Percentiles rank a stretch among this genome's conserved stretches.
These are phyloP conservation scores for Poeciliopsis infans DNA, from an alignment of 2,797 vertebrate species.

Conservation along the genomic window DNA sequence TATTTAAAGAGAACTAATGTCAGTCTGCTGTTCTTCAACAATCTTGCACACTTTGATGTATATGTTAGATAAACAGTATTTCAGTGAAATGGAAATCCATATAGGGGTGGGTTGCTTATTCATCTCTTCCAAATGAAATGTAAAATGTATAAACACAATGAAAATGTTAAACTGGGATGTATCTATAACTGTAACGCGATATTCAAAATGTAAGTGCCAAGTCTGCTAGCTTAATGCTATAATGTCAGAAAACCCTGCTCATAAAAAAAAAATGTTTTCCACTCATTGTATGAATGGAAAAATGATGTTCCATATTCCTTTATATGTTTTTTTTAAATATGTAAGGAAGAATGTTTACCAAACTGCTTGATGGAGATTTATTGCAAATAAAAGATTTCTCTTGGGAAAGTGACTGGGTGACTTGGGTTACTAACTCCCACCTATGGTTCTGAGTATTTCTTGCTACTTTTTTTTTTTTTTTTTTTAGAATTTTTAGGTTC, in stretches of 20 bases:
- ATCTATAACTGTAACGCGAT: not conserved
- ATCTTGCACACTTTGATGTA: not conserved
- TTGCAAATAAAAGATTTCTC: not conserved
- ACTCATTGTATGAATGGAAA: not conserved
- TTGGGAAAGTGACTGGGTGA: not conserved
- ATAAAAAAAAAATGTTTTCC: not conserved
- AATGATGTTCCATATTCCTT: not conserved
- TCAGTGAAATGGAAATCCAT: not conserved
- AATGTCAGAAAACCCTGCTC: not conserved
- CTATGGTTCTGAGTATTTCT: not conserved
- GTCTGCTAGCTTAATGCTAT: not conserved
- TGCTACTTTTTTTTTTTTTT: too few species aligned
- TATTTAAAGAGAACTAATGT: not conserved
- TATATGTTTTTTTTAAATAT: not conserved
- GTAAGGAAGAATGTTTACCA: not conserved
- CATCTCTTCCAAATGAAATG: not conserved
- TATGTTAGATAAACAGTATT: not conserved
- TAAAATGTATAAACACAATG: not conserved
- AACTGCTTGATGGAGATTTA: not conserved
- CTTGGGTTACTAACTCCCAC: not conserved
- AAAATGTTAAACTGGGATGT: not conserved
- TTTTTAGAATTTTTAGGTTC: too few species aligned
- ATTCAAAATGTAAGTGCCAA: not conserved
- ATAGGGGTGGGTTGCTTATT: not conserved
- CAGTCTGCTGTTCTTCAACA: not conserved